These are phyloP conservation scores for Anoplius nigerrimus DNA, from an alignment of 2,888 invertebrate genomes.

Conservation along the genomic window DNA sequence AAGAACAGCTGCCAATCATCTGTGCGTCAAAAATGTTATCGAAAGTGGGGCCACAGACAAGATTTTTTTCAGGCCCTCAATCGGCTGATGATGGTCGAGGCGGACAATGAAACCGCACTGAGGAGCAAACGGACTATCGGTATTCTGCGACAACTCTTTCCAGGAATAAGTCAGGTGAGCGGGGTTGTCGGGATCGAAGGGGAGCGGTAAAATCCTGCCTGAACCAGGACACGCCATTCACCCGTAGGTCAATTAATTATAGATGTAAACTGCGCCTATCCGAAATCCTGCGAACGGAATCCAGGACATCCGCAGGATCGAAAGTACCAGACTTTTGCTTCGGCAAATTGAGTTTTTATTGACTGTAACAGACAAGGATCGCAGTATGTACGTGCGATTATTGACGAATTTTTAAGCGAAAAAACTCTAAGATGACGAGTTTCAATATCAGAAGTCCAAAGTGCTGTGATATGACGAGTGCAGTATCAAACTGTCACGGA, in stretches of 20 bases:
- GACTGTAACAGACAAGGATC: too few species aligned
- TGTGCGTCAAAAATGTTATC: too few species aligned
- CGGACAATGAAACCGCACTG: constrained; percentile 81
- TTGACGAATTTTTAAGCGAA: too few species aligned
- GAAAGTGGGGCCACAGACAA: constrained; percentile 47
- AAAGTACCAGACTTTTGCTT: too few species aligned
- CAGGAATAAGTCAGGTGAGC: constrained; percentile 84
- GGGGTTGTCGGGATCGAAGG: constrained; percentile 13
- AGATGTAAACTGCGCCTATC: not conserved
- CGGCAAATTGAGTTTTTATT: too few species aligned
- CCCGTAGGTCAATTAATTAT: not conserved
- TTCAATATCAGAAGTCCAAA: too few species aligned
- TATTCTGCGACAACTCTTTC: constrained; percentile 84
- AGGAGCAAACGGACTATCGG: constrained; percentile 88
- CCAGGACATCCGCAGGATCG: not conserved
- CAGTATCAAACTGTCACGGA: too few species aligned
- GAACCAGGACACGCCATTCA: constrained; percentile 39
- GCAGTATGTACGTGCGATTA: too few species aligned
- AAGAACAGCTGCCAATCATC: too few species aligned
- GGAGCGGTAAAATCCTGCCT: constrained; percentile 45
- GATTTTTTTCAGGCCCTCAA: constrained; percentile 79
- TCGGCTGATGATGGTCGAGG: constrained; percentile 81
- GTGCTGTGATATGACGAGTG: too few species aligned
- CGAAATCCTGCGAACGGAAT: too few species aligned
- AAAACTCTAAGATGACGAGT: too few species aligned